Percentiles rank a stretch among this genome's conserved stretches.
Evolutionary conservation across 2,113 vertebrate genomes (phyloP).

Genomic region (Mormyrus iriodes): DNA sequence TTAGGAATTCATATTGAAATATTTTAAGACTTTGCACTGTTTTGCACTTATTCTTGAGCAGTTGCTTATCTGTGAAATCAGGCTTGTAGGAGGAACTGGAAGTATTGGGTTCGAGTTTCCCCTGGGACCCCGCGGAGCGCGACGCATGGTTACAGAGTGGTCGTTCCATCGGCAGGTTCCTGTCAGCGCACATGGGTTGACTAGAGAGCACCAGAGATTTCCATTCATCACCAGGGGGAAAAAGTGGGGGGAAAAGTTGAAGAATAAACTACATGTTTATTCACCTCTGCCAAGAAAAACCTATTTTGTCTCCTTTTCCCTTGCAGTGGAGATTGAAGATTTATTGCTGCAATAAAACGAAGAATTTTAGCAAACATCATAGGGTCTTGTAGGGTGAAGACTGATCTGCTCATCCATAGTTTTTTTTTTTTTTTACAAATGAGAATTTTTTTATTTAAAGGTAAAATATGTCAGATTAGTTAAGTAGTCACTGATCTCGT

Average conservation of each 20-base stretch:
- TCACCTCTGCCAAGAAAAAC: constrained; percentile 38
- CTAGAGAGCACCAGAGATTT: neutral
- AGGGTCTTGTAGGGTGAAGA: constrained; percentile 46
- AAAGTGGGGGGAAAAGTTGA: constrained; percentile 22
- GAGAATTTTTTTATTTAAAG: neutral
- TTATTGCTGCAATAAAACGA: constrained; percentile 62
- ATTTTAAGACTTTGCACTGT: neutral
- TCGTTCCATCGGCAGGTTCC: neutral
- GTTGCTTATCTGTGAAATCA: neutral
- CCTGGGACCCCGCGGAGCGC: neutral
- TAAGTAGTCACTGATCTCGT: neutral
- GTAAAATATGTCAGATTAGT: neutral
- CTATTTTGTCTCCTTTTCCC: constrained; percentile 27
- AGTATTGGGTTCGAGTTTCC: neutral
- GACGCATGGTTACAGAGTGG: neutral
- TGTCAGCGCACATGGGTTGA: neutral
- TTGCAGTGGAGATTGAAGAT: constrained; percentile 52
- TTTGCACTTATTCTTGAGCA: neutral
- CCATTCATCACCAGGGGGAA: neutral
- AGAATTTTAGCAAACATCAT: constrained; percentile 49
- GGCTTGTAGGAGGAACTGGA: neutral
- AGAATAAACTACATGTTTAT: constrained; percentile 53
- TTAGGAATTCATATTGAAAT: neutral
- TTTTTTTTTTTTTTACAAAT: neutral
- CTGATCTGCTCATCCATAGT: constrained; percentile 34